Conservation (phyloP, 2,888 invertebrate genomes). For the Acanthoscelides obtectus region DNA sequence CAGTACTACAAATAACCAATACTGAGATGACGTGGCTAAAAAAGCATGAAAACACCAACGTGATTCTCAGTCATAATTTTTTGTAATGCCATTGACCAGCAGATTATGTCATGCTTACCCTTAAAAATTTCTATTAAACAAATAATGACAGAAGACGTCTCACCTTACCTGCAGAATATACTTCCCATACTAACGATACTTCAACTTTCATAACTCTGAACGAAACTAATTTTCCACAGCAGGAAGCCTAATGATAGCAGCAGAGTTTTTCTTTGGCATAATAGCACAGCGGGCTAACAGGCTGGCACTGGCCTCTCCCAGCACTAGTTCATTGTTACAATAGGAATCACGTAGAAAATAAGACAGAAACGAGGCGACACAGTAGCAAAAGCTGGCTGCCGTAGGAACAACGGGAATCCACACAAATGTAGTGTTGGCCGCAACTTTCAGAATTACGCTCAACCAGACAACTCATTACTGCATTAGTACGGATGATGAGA, state of each 20-base stretch:
- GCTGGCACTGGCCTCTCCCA: neutral
- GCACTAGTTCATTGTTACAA: neutral
- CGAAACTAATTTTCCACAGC: neutral
- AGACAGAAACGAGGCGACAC: neutral
- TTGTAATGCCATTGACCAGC: no score
- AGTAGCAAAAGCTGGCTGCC: neutral
- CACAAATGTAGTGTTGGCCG: neutral
- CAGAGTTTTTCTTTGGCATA: neutral
- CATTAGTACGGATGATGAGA: neutral
- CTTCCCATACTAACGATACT: neutral
- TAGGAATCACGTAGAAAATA: neutral
- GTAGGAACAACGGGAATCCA: neutral
- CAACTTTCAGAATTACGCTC: neutral
- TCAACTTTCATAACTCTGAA: neutral
- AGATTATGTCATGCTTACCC: no score
- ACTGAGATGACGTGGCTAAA: no score
- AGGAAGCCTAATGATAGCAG: neutral
- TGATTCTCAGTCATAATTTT: no score
- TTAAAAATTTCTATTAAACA: no score
- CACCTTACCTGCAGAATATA: neutral
- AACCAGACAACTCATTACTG: neutral
- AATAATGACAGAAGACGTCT: no score
- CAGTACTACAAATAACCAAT: no score
- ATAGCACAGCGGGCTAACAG: no score
- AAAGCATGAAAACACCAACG: no score